Percentiles rank a stretch among this genome's conserved stretches.
Conservation (phyloP, 2,113 vertebrate genomes). For the Isurus oxyrinchus region DNA sequence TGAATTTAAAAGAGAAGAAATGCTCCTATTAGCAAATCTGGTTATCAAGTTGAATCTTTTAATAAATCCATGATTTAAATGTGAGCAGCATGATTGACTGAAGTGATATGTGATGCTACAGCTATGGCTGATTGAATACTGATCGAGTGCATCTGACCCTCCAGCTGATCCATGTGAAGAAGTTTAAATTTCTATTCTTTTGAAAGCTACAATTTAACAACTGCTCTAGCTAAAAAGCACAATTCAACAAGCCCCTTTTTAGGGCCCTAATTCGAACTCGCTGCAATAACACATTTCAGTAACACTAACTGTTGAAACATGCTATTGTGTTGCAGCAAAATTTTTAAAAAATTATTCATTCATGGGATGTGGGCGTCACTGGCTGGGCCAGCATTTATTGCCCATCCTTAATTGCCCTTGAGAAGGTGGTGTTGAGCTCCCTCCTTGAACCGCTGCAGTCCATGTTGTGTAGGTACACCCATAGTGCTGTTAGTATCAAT, state of each 20-base stretch:
- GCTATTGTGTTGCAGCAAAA: background rate
- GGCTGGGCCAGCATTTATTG: too few species aligned
- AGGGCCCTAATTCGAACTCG: background rate
- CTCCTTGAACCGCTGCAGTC: too few species aligned
- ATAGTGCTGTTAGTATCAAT: background rate
- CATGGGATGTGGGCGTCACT: too few species aligned
- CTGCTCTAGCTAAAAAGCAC: background rate
- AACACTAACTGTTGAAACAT: background rate
- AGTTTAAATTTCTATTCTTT: too few species aligned
- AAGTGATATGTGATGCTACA: background rate
- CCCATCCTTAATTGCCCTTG: too few species aligned
- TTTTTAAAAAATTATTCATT: too few species aligned
- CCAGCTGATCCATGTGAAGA: too few species aligned
- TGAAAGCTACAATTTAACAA: background rate
- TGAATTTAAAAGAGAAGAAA: background rate
- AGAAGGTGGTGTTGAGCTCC: too few species aligned
- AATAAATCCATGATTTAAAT: background rate
- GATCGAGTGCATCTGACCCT: background rate
- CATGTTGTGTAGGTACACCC: too few species aligned
- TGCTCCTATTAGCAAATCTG: background rate
- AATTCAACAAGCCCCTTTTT: background rate
- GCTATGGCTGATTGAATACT: background rate
- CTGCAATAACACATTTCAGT: background rate
- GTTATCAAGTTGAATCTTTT: background rate
- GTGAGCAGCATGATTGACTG: background rate